A percentile compares a stretch with the other conserved stretches of the same genome.
Conservation (phyloP, 2,888 invertebrate species). For the Colostygia pectinataria region DNA sequence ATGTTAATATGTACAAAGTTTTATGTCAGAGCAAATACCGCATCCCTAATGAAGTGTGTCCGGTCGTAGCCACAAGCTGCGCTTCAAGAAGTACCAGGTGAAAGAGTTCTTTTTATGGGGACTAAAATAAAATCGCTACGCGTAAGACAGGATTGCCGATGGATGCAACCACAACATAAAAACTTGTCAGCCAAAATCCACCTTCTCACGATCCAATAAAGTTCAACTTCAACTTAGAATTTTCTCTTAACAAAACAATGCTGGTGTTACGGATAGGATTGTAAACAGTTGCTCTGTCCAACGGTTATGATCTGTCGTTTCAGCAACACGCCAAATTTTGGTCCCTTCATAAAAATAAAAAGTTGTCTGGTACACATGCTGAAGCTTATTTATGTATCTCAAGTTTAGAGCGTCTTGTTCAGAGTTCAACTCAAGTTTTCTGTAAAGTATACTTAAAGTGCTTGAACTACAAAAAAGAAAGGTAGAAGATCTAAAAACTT, state of each 20-base stretch:
- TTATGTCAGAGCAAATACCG: slow-evolving; percentile 41
- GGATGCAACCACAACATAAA: slow-evolving; percentile 54
- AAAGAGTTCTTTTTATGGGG: slow-evolving; percentile 62
- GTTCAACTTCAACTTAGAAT: slow-evolving; percentile 41
- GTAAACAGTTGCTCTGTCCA: slow-evolving; percentile 75
- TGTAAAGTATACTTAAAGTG: slow-evolving; percentile 21
- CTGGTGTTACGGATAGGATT: slow-evolving; percentile 65
- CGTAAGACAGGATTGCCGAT: slow-evolving; percentile 53
- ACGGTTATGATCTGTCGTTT: slow-evolving; percentile 77
- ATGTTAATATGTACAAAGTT: slow-evolving; percentile 44
- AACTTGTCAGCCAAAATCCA: slow-evolving; percentile 39
- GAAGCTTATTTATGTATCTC: slow-evolving; percentile 54
- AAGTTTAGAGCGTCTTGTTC: slow-evolving; percentile 35
- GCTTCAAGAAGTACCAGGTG: slow-evolving; percentile 60
- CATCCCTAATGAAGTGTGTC: slow-evolving; percentile 62
- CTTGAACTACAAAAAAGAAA: too few species aligned
- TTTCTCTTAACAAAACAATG: slow-evolving; percentile 55
- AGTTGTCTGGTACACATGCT: slow-evolving; percentile 64
- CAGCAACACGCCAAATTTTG: slow-evolving; percentile 76
- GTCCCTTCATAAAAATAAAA: slow-evolving; percentile 75
- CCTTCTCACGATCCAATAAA: slow-evolving; percentile 42
- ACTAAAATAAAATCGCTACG: slow-evolving; percentile 66
- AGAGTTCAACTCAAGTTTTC: slow-evolving; percentile 27
- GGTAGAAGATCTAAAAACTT: too few species aligned
- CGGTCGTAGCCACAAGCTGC: slow-evolving; percentile 46